A percentile compares a stretch with the other conserved stretches of the same genome.
phyloP scores from a whole-genome alignment of 2,113 vertebrate species.

The Elaphurus davidianus region DNA sequence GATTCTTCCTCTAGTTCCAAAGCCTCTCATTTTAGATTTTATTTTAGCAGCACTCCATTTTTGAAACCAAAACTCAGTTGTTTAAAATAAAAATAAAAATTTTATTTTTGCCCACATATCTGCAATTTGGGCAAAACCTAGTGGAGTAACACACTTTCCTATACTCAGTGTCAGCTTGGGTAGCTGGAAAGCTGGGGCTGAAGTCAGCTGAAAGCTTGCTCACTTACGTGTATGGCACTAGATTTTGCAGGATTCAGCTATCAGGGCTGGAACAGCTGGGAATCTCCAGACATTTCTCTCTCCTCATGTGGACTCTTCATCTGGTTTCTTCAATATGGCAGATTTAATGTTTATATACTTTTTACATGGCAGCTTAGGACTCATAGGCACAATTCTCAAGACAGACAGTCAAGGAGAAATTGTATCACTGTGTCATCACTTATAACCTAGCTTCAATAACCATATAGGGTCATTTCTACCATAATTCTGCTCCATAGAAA shows the following conservation, averaged over 20 bases:
- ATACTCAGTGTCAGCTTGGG: neutral
- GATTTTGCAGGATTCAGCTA: neutral
- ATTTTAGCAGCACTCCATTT: neutral
- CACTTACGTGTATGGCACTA: neutral
- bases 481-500: neutral
- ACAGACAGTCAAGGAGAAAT: neutral
- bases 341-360: neutral
- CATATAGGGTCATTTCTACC: neutral
- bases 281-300: neutral
- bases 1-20: neutral
- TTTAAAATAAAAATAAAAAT: neutral
- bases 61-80: neutral
- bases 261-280: neutral
- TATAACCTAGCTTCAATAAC: neutral
- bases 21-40: neutral
- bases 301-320: neutral
- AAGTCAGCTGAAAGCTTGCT: neutral
- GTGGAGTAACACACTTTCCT: neutral
- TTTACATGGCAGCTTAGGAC: neutral
- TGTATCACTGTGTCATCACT: neutral
- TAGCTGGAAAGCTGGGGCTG: neutral
- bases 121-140: neutral
- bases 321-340: neutral
- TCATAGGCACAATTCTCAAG: neutral
- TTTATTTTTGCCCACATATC: neutral